Conservation (phyloP, 2,888 invertebrate genomes). For the Philereme transversata region DNA sequence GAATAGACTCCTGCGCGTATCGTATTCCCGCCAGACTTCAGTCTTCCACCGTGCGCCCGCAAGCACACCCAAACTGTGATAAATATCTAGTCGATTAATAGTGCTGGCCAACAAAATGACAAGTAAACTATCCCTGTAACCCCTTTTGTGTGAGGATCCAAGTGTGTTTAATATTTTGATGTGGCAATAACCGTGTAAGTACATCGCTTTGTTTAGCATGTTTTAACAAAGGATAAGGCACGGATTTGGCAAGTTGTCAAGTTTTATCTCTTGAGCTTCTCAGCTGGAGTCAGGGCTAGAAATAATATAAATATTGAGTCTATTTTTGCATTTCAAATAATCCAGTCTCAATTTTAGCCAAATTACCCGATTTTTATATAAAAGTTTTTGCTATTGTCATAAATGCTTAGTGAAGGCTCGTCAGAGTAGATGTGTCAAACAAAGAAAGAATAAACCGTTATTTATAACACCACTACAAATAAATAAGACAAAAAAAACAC, state of each 20-base stretch:
- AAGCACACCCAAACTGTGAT: conserved; percentile 70
- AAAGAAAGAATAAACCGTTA: too few species aligned
- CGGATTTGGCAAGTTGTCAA: conserved; percentile 32
- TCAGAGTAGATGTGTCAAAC: too few species aligned
- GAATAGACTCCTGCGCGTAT: conserved; percentile 59
- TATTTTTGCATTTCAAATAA: conserved; percentile 10
- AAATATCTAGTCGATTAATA: conserved; percentile 65
- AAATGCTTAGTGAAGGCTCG: too few species aligned
- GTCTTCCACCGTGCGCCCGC: conserved; percentile 59
- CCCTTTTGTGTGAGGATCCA: conserved; percentile 62
- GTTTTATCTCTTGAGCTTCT: conserved; percentile 7
- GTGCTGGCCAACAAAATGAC: conserved; percentile 67
- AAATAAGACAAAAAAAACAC: too few species aligned
- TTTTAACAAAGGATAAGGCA: conserved; percentile 30
- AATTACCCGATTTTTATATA: too few species aligned
- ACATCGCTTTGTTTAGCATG: conserved; percentile 52
- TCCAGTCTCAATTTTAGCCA: background rate
- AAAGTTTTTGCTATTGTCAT: too few species aligned
- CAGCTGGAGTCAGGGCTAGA: conserved; percentile 14
- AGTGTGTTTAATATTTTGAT: conserved; percentile 59
- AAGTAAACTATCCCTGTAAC: conserved; percentile 63
- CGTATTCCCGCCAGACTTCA: conserved; percentile 76
- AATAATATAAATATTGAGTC: conserved; percentile 3
- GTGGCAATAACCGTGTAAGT: conserved; percentile 74
- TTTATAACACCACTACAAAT: too few species aligned